Evolutionary conservation across 1,140 invertebrate genomes (phyloP).

Genomic region (Drosophila insularis): DNA sequence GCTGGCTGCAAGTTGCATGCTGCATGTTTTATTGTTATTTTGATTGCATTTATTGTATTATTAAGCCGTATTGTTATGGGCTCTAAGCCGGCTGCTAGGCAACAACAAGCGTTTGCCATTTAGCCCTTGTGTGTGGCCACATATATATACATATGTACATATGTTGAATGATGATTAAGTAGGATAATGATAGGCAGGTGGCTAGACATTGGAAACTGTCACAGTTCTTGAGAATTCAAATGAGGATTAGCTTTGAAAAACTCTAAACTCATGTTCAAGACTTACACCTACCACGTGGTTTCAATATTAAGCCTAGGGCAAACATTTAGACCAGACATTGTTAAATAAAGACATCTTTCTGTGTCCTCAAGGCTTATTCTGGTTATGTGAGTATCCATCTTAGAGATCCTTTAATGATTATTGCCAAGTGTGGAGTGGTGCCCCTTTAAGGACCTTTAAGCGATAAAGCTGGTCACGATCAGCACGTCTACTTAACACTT

Average conservation of each 20-base stretch:
- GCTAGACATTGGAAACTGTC: neutral
- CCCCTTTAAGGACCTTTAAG: too few relatives aligned
- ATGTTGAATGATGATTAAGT: constrained; percentile 12
- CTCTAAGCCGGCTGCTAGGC: constrained; percentile 59
- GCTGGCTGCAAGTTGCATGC: constrained; percentile 71
- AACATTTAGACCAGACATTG: neutral
- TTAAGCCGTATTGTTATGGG: constrained; percentile 78
- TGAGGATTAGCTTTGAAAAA: neutral
- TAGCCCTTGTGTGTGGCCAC: constrained; percentile 11
- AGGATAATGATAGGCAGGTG: constrained; percentile 12
- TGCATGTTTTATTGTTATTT: constrained; percentile 82
- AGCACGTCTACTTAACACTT: too few relatives aligned
- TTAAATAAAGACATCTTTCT: too few relatives aligned
- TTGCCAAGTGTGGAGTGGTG: too few relatives aligned
- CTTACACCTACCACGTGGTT: neutral
- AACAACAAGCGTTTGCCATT: constrained; percentile 46
- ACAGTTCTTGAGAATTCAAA: neutral
- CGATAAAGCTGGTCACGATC: too few relatives aligned
- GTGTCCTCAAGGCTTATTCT: too few relatives aligned
- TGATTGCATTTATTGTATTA: constrained; percentile 82
- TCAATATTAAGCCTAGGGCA: neutral
- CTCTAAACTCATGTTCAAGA: neutral
- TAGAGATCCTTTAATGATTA: too few relatives aligned
- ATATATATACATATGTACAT: neutral
- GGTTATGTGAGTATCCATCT: too few relatives aligned